phyloP scores from a whole-genome alignment of 2,113 vertebrate genomes.

The Kobus ellipsiprymnus region DNA sequence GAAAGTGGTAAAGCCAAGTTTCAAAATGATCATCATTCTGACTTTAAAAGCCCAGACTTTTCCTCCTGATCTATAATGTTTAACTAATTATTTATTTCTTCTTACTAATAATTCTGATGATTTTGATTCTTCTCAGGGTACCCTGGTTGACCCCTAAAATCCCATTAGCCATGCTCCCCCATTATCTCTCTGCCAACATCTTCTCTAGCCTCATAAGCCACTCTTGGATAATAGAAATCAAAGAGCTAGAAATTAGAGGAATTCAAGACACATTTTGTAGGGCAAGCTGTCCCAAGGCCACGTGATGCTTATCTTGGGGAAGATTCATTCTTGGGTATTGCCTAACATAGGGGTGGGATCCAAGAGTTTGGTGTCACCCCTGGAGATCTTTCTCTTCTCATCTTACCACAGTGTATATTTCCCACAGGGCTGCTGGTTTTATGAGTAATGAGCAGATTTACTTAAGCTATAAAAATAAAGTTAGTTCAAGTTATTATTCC shows the following conservation, averaged over 20 bases:
- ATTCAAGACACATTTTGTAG: neutral
- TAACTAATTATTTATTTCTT: constrained; percentile 12
- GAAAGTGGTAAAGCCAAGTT: neutral
- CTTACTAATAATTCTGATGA: neutral
- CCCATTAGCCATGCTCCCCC: neutral
- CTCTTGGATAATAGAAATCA: neutral
- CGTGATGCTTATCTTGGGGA: neutral
- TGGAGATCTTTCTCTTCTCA: neutral
- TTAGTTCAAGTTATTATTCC: constrained; percentile 38
- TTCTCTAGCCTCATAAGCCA: neutral
- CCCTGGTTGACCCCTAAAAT: neutral
- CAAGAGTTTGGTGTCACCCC: neutral
- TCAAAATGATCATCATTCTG: neutral
- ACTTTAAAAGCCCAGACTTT: neutral
- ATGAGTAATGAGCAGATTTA: constrained; percentile 39
- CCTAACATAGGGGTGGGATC: neutral
- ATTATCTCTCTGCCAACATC: neutral
- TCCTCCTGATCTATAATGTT: neutral
- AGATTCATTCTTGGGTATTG: neutral
- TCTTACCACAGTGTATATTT: neutral
- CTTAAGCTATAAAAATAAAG: constrained; percentile 54
- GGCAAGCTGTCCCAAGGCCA: neutral
- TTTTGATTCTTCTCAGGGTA: neutral
- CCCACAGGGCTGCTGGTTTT: neutral
- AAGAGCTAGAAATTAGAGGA: neutral